Conservation (phyloP, 2,797 vertebrate genomes). For the Molossus alvarezi region DNA sequence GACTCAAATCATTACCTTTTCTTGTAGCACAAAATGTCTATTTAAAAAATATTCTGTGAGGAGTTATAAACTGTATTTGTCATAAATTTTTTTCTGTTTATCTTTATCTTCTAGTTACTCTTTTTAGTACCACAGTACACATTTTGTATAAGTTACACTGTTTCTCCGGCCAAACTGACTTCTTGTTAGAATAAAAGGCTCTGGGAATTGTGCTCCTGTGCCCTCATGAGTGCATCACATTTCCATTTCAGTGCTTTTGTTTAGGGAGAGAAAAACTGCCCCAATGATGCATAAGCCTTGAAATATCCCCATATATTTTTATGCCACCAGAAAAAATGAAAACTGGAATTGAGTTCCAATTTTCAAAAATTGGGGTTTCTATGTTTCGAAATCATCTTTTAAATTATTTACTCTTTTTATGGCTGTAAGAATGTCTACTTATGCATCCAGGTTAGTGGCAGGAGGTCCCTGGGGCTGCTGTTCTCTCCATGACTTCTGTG, state of each 20-base stretch:
- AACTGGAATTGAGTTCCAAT: neutral
- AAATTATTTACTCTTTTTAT: neutral
- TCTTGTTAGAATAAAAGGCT: slow-evolving; percentile 15
- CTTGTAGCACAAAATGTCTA: neutral
- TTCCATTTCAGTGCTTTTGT: slow-evolving; percentile 16
- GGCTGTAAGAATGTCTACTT: neutral
- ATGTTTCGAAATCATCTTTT: neutral
- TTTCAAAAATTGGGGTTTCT: neutral
- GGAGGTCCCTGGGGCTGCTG: too few species aligned
- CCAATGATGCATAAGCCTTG: neutral
- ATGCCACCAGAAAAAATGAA: neutral
- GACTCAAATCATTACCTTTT: neutral
- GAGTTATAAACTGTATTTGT: neutral
- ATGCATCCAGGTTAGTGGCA: neutral
- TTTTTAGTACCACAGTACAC: neutral
- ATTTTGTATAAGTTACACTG: slow-evolving; percentile 14
- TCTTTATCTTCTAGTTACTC: slow-evolving; percentile 2
- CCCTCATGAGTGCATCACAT: neutral
- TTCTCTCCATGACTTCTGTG: neutral
- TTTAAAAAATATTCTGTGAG: neutral
- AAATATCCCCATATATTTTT: neutral
- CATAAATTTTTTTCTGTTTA: slow-evolving; percentile 1
- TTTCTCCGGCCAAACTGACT: slow-evolving; percentile 36
- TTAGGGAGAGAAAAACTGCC: neutral
- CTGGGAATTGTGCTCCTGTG: neutral